Base-by-base conservation (phyloP, 1,140 invertebrate genomes). In the Caerostris darwini region DNA sequence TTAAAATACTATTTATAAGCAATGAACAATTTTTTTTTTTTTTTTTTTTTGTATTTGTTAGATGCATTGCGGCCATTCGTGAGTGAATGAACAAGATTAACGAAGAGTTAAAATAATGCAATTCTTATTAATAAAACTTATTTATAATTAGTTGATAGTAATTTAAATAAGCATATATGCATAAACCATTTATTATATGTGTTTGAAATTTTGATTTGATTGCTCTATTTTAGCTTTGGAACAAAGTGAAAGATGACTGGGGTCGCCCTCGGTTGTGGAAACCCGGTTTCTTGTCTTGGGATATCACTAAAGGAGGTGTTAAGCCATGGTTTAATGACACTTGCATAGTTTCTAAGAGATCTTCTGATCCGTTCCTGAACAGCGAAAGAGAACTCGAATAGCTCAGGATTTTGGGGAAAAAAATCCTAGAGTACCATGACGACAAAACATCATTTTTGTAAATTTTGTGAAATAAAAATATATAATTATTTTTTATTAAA, bases 281-380 rank as follows among this genome's bases (percentile, higher is more conserved):
- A 12, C 92, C 92, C 3, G 86, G 67, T 50, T 93, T 61, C 61
- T 12, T 93, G 19, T 87, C 85, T 10, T 93, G 92, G 92, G 61
- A 93, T 5, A 17, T 93, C 3, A 87, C 54, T 17, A 56, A 56
- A 3, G 83, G 83, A n/a, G 14, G 88, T 6, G 17, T 87, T 10
- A 87, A 93, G n/a, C 83, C 19, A 53, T 93, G 92, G 92, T 93
- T 93, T 59, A 64, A 93, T 53, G 92, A 93, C 56, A 93, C 92
- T 7, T 93, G 92, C 53, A 81, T 93, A 7, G 17, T 7, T 5
- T 34, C 82, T 3, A 69, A 19, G 14, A 7, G 10, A 54, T 6
- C 4, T 12, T 17, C 77, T 2, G 56, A 86, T 50, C 59, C 57
- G 56, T 34, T 81, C 34, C 53, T 61, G 6, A 64, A 83, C 50